These are phyloP conservation scores for Electrophaes corylata DNA, from an alignment of 2,888 invertebrate genomes.

Conservation along the genomic window DNA sequence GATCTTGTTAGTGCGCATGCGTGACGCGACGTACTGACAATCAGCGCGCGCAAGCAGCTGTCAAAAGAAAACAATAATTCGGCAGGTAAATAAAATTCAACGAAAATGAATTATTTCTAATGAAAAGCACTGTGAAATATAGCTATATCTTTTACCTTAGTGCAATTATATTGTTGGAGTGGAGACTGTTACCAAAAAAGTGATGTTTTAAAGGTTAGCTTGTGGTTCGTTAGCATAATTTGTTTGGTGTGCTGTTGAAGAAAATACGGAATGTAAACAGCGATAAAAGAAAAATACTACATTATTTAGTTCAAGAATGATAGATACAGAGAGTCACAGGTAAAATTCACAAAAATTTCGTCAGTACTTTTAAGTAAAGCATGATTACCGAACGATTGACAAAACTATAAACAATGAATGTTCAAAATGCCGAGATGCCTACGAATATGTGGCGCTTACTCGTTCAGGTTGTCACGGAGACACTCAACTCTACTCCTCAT, in stretches of 20 bases:
- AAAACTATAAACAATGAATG: slow-evolving; percentile 59
- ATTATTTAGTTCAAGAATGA: background rate
- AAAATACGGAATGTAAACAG: background rate
- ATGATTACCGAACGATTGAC: slow-evolving; percentile 36
- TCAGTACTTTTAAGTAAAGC: background rate
- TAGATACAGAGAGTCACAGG: background rate
- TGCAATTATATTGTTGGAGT: background rate
- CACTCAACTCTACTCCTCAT: slow-evolving; percentile 71
- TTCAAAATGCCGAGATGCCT: slow-evolving; percentile 74
- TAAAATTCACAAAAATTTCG: background rate
- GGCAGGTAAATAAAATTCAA: slow-evolving; percentile 40
- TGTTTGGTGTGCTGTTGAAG: slow-evolving; percentile 1
- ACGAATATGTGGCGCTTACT: slow-evolving; percentile 73
- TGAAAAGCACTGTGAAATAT: slow-evolving; percentile 4
- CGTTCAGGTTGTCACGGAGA: slow-evolving; percentile 67
- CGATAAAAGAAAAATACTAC: background rate
- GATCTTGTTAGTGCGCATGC: slow-evolving; percentile 57
- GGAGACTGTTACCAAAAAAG: background rate
- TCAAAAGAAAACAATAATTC: slow-evolving; percentile 54
- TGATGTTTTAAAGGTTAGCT: slow-evolving; percentile 6
- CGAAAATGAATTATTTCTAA: slow-evolving; percentile 7
- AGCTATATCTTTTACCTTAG: background rate
- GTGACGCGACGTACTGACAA: too few relatives aligned
- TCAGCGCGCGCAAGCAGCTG: slow-evolving; percentile 64
- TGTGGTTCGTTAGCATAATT: slow-evolving; percentile 1